Percentiles rank a stretch among this genome's conserved stretches.
These are phyloP conservation scores for Psococerastis gibbosa DNA, from an alignment of 2,888 invertebrate genomes.

Conservation along the genomic window DNA sequence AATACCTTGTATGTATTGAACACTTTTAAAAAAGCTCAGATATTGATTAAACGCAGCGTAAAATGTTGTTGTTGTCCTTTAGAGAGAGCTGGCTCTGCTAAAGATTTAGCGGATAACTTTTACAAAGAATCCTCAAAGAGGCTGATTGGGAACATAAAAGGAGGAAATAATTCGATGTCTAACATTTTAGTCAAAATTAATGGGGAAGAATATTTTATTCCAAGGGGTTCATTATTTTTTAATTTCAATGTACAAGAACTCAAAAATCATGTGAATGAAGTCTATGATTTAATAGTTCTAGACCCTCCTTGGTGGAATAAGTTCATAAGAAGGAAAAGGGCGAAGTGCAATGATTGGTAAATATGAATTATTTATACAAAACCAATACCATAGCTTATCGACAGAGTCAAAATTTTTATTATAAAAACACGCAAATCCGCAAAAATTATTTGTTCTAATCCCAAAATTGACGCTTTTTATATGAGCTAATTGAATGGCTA, in stretches of 20 bases:
- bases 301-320: slow-evolving; percentile 98
- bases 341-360: slow-evolving; percentile 23
- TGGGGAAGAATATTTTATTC: slow-evolving; percentile 39
- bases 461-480: too few relatives aligned
- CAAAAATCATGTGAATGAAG: slow-evolving; percentile 29
- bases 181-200: slow-evolving; percentile 32
- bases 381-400: too few relatives aligned
- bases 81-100: too few relatives aligned
- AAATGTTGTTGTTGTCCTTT: too few relatives aligned
- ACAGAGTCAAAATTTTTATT: too few relatives aligned
- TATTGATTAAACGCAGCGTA: too few relatives aligned
- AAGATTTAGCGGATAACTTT: slow-evolving; percentile 23
- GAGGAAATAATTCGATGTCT: slow-evolving; percentile 34
- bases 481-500: too few relatives aligned
- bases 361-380: slow-evolving; percentile 5
- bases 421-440: too few relatives aligned
- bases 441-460: too few relatives aligned
- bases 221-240: slow-evolving; percentile 42
- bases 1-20: too few relatives aligned
- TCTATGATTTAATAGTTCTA: slow-evolving; percentile 63
- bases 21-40: too few relatives aligned
- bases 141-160: not conserved
- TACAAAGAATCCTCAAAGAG: slow-evolving; percentile 24
- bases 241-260: slow-evolving; percentile 45
- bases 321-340: slow-evolving; percentile 65